Evolutionary conservation across 2,113 vertebrate species (phyloP), one percentile per base, ranked within the genome.

Genomic region (Gobiocypris rarus): DNA sequence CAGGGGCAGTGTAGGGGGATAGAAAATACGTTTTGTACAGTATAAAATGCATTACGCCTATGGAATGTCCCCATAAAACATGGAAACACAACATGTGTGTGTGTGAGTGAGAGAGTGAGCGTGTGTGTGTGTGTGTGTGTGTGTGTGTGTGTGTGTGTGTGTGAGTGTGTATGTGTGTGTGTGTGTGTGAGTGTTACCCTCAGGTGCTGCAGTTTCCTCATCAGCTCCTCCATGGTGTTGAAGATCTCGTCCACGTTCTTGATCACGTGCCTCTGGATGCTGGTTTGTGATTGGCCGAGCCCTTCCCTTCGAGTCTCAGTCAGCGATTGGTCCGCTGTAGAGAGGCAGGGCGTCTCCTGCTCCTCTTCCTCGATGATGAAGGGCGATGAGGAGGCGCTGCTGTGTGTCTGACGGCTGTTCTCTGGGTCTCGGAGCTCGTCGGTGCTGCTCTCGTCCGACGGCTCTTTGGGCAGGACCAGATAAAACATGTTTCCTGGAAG

Each of bases 221-320:
- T 93, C 89, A 95, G 9, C 75, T 89, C 88, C 70, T 95, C 93
- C 3, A 95, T 93, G 0, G 92, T 94, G 71, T 87, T 89, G 81
- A 95, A 94, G 82, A 95, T 93, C 87, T 93, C 92, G 4, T 95
- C 94, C 76, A 92, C 90, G 0, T 94, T 94, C 75, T 85, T 91
- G 74, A 94, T 91, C 83, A 92, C 84, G 26, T 89, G 92, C 48
- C 85, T 91, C 84, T 88, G 92, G 5, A 24, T 26, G 0, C 50
- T 76, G 0, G 76, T 28, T 38, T 82, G 87, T 31, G 84, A 84
- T 19, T 82, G 90, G 77, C 87, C 79, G 22, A 15, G 9, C 43
- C 77, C 84, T 1, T 78, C 86, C 22, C 82, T 84, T 48, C 41
- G 74, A 1, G 48, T 84, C 82, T 65, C 24, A 0, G 81, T 45